Evolutionary conservation across 2,888 invertebrate species (phyloP).

Genomic region (Romanomermis culicivorax): DNA sequence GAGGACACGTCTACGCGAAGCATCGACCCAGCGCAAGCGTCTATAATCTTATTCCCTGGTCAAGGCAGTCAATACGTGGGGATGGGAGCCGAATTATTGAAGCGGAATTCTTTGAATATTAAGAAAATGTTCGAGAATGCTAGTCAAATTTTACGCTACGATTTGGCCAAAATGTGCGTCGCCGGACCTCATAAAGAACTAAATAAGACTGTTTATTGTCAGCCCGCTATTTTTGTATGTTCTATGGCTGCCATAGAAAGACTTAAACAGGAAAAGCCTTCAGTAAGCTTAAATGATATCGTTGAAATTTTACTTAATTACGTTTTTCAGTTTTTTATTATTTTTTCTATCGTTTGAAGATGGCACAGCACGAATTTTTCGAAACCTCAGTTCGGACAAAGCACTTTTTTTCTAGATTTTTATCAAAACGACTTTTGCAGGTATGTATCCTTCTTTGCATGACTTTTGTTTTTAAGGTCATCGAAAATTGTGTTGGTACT

Average conservation of each 20-base stretch:
- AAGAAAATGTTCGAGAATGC: conserved; percentile 60
- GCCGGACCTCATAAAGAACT: conserved; percentile 57
- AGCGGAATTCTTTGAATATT: conserved; percentile 38
- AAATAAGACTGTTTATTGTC: conserved; percentile 54
- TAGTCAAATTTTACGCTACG: conserved; percentile 56
- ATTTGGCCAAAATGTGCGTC: conserved; percentile 57
- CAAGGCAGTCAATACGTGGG: conserved; percentile 62
- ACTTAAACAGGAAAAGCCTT: conserved; percentile 54
- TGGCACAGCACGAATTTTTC: no score
- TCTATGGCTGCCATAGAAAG: conserved; percentile 73
- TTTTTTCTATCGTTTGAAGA: no score
- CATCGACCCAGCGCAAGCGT: conserved; percentile 6
- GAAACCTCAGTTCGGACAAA: no score
- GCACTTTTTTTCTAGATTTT: no score
- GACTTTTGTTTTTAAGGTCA: conserved; percentile 37
- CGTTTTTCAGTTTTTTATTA: no score
- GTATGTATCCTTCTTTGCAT: not conserved
- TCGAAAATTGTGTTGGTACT: conserved; percentile 51
- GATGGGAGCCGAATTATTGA: conserved; percentile 52
- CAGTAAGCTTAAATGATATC: conserved; percentile 25
- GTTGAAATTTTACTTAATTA: no score
- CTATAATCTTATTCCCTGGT: conserved; percentile 33
- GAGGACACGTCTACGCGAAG: no score
- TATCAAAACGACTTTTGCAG: no score
- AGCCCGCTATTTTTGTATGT: conserved; percentile 65